These are phyloP conservation scores for Fulica atra DNA, from an alignment of 2,113 vertebrate genomes.

Conservation along the genomic window DNA sequence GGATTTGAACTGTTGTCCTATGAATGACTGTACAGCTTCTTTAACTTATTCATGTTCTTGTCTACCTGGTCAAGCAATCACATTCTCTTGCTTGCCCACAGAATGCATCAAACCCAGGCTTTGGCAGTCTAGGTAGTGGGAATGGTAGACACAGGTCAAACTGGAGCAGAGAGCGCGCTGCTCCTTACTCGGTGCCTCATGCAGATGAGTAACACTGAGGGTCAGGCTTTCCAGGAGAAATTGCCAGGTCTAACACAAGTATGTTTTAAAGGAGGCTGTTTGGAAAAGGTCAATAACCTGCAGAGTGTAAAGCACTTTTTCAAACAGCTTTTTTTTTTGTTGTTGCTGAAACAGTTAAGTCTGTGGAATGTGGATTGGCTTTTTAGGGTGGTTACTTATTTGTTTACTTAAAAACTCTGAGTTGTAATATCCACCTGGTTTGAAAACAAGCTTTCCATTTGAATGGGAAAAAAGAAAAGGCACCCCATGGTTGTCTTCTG, in stretches of 20 bases:
- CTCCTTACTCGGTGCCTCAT: background rate
- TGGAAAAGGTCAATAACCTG: slow-evolving; percentile 54
- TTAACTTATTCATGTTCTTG: background rate
- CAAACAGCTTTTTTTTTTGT: background rate
- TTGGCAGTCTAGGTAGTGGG: background rate
- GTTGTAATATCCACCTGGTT: slow-evolving; percentile 29
- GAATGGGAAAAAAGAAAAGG: background rate
- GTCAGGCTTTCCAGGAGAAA: slow-evolving; percentile 20
- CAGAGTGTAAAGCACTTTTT: slow-evolving; percentile 49
- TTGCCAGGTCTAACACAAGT: slow-evolving; percentile 25
- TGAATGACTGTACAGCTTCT: background rate
- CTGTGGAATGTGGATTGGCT: slow-evolving; percentile 32
- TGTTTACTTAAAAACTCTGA: slow-evolving; percentile 52
- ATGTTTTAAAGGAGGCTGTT: slow-evolving; percentile 34
- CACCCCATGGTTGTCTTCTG: background rate
- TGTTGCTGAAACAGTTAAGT: slow-evolving; percentile 45
- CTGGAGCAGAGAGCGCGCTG: background rate
- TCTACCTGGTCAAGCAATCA: background rate
- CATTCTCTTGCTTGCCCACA: background rate
- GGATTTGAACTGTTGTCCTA: background rate
- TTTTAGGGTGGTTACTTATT: slow-evolving; percentile 45
- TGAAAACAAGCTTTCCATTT: slow-evolving; percentile 45
- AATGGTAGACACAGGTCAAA: background rate
- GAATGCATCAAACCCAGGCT: background rate
- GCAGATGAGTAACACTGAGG: background rate